Base-by-base conservation (phyloP, 2,113 vertebrate genomes). In the Thomomys bottae region DNA sequence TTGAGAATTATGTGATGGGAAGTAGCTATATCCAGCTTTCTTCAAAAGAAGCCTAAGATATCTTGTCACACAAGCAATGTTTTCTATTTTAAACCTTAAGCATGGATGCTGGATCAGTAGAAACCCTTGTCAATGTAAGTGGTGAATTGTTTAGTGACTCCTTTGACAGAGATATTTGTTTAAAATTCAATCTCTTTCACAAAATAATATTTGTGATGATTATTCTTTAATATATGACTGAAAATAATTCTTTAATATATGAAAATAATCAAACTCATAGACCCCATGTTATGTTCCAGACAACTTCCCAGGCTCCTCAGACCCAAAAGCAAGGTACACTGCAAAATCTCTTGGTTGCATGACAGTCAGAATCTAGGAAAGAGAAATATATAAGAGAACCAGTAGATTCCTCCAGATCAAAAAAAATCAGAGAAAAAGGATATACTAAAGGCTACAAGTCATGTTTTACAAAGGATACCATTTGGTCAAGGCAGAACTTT, bases 171-270 rank as follows among this genome's bases (percentile, higher is more conserved):
- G 15, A 88, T 84, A 9, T 38, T 38, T 12, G 17, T n/a, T 81
- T 88, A 85, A 89, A 88, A 76, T 30, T n/a, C 30, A 92, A 63
- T 1, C 12, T 34, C 18, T 92, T 92, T 72, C 57, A 86, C 20
- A 96, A 77, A 54, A 54, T 36, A 23, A 80, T 66, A 76, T 75
- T 82, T 85, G 21, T 78, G 21, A 6, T 84, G 66, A 26, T 90
- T 38, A 38, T 28, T 70, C 30, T 76, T 89, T 81, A 87, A 90
- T 63, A 67, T 26, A 28, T 79, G 30, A 86, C 70, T 28, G 49
- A 54, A 85, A 87, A 80, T n/a, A n/a, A n/a, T n/a, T 70, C 30
- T 76, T 89, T 81, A 87, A 90, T 63, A 67, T 26, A 28, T 79
- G 30, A 86, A 85, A 87, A 80, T 40, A 64, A 32, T 34, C 17